These are phyloP conservation scores for Etheostoma spectabile DNA, from an alignment of 2,113 vertebrate genomes.

Conservation along the genomic window DNA sequence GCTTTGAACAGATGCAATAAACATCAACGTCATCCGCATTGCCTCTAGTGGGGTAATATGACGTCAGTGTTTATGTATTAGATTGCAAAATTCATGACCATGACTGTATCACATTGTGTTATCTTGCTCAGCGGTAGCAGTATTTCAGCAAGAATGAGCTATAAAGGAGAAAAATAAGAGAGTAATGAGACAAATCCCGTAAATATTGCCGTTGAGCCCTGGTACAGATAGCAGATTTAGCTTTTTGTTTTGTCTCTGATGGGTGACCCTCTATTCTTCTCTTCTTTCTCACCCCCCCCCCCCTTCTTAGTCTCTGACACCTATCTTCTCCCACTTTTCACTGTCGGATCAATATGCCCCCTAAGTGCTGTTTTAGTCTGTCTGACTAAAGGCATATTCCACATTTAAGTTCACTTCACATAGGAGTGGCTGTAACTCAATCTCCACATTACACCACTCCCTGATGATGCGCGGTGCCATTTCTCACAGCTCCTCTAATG, in stretches of 20 bases:
- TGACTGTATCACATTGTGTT: not conserved
- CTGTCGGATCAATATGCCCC: slow-evolving; percentile 68
- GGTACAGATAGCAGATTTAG: not conserved
- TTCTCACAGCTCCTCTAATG: slow-evolving; percentile 58
- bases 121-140: not conserved
- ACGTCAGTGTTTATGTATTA: not conserved
- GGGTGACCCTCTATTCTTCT: slow-evolving; percentile 40
- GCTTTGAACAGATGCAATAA: not conserved
- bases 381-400: slow-evolving; percentile 77
- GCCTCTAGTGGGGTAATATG: not conserved
- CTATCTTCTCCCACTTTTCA: slow-evolving; percentile 60
- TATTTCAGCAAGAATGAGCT: not conserved
- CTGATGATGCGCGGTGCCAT: slow-evolving; percentile 43
- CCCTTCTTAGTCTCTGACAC: slow-evolving; percentile 41
- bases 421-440: slow-evolving; percentile 63
- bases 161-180: not conserved
- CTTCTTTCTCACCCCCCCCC: slow-evolving; percentile 3
- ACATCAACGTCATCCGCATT: not conserved
- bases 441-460: slow-evolving; percentile 54
- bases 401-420: slow-evolving; percentile 71
- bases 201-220: slow-evolving; percentile 12
- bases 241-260: slow-evolving; percentile 28
- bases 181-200: slow-evolving; percentile 19
- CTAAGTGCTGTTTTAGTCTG: slow-evolving; percentile 75
- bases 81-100: not conserved